Percentiles rank a stretch among this genome's conserved stretches.
Conservation (phyloP, 2,797 vertebrate species). For the Enteromius unitaeniatus region DNA sequence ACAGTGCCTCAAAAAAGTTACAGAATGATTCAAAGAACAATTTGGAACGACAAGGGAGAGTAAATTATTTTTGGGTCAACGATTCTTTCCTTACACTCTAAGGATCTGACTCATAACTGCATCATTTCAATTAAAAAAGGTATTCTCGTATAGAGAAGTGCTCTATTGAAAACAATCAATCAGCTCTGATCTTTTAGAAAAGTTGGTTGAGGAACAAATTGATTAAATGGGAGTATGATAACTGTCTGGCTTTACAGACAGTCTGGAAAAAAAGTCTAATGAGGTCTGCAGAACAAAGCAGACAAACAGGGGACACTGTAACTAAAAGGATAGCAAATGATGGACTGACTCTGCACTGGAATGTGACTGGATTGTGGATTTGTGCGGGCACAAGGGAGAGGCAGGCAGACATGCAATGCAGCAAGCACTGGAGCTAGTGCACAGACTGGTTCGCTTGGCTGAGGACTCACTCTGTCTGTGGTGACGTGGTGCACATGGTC, state of each 20-base stretch:
- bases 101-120: background rate
- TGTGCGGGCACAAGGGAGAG: conserved; percentile 47
- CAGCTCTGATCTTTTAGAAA: background rate
- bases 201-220: background rate
- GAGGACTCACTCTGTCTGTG: conserved; percentile 94
- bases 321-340: background rate
- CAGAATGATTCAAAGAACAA: background rate
- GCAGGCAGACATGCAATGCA: conserved; percentile 11
- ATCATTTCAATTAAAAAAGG: background rate
- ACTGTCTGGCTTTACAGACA: background rate
- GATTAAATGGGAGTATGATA: background rate
- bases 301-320: conserved; percentile 5
- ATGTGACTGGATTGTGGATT: background rate
- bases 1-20: conserved; percentile 1
- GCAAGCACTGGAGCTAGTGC: background rate
- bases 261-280: background rate
- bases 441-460: conserved; percentile 57
- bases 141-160: background rate
- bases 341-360: background rate
- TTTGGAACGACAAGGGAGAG: background rate
- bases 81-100: background rate
- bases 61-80: background rate
- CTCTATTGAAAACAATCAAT: background rate
- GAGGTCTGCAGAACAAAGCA: background rate
- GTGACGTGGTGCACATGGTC: conserved; percentile 76